Conservation (phyloP, 2,797 vertebrate species). For the Cossypha heuglini region DNA sequence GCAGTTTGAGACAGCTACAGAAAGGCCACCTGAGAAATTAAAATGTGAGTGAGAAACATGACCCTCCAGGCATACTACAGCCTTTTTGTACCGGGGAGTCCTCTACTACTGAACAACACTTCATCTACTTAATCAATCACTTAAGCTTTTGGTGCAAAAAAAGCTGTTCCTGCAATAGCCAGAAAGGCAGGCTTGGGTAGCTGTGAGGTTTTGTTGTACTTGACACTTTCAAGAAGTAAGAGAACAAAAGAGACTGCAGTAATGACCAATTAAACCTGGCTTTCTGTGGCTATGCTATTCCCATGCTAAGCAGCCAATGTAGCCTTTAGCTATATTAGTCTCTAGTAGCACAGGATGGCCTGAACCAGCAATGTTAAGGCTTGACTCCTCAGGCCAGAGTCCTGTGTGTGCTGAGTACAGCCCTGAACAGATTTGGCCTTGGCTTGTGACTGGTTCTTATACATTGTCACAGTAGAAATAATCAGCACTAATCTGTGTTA, state of each 20-base stretch:
- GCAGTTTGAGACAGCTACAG: background rate
- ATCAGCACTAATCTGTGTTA: background rate
- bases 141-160: background rate
- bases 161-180: background rate
- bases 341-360: background rate
- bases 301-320: background rate
- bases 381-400: background rate
- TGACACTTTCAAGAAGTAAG: background rate
- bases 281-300: constrained; percentile 1
- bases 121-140: background rate
- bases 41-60: background rate
- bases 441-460: background rate
- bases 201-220: background rate
- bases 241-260: background rate
- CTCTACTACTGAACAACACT: background rate
- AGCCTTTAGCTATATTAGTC: background rate
- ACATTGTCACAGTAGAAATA: background rate
- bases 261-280: constrained; percentile 27
- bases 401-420: background rate
- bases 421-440: background rate
- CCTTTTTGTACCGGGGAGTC: background rate
- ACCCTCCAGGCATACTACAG: background rate
- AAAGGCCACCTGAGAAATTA: background rate
- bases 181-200: background rate
- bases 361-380: background rate